Conservation (phyloP, 2,888 invertebrate species). For the Eustalomyia histrio region DNA sequence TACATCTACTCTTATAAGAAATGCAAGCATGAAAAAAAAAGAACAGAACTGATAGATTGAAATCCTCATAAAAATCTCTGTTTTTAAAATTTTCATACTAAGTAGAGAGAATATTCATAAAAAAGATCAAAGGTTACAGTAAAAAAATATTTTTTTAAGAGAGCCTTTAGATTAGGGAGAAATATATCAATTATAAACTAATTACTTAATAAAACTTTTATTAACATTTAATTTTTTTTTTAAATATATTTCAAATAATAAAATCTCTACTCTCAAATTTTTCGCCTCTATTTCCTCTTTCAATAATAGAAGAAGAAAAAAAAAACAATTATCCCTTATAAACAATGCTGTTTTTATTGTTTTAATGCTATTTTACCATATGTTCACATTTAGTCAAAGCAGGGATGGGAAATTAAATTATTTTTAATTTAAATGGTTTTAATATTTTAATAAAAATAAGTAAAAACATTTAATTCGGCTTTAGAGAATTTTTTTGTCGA, state of each 20-base stretch:
- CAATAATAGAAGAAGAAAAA: too few species aligned
- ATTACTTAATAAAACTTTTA: slow-evolving; percentile 7
- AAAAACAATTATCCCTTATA: slow-evolving; percentile 40
- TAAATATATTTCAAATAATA: not conserved
- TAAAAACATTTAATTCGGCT: too few species aligned
- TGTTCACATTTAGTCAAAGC: not conserved
- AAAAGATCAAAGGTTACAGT: not conserved
- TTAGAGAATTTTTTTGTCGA: too few species aligned
- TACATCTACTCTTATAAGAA: not conserved
- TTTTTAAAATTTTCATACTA: not conserved
- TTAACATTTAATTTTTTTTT: slow-evolving; percentile 1
- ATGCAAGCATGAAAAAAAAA: not conserved
- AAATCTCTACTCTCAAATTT: not conserved
- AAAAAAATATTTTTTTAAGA: not conserved
- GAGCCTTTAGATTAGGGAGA: not conserved
- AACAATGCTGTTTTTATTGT: slow-evolving; percentile 28
- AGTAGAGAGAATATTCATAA: not conserved
- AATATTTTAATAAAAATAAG: too few species aligned
- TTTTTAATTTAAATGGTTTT: too few species aligned
- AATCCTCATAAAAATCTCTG: not conserved
- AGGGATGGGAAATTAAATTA: too few species aligned
- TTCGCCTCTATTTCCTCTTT: slow-evolving; percentile 7
- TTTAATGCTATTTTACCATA: slow-evolving; percentile 17
- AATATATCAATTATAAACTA: not conserved
- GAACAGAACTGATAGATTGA: not conserved